A percentile compares a stretch with the other conserved stretches of the same genome.
These are phyloP conservation scores for Camponotus fellah DNA, from an alignment of 2,888 invertebrate species.

Conservation along the genomic window DNA sequence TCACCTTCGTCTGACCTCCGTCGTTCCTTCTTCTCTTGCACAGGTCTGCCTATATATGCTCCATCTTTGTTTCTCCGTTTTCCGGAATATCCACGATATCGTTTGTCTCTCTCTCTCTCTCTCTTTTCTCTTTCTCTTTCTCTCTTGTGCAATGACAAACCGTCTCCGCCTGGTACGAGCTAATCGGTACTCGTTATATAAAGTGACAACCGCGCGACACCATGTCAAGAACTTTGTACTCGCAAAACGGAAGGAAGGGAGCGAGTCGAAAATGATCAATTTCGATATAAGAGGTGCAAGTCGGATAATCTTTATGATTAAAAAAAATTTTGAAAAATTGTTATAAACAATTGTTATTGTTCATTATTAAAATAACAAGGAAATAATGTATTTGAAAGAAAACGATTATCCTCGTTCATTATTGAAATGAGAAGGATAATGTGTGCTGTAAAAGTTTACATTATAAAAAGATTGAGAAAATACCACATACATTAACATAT, in stretches of 20 bases:
- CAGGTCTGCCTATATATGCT: background rate
- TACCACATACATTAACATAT: background rate
- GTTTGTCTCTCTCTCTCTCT: background rate
- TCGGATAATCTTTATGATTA: background rate
- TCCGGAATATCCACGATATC: slow-evolving; percentile 40
- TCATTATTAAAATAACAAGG: background rate
- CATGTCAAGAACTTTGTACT: slow-evolving; percentile 19
- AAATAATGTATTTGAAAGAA: background rate
- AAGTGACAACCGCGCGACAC: slow-evolving; percentile 63
- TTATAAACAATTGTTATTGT: background rate
- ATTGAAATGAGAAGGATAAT: too few relatives aligned
- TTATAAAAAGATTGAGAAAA: background rate
- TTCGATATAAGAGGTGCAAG: background rate
- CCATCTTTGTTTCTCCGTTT: slow-evolving; percentile 41
- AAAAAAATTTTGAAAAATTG: background rate
- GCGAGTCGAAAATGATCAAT: background rate
- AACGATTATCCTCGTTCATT: too few relatives aligned
- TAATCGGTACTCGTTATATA: slow-evolving; percentile 80
- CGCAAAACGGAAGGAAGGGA: background rate
- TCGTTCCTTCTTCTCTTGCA: slow-evolving; percentile 17
- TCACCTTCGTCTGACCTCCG: slow-evolving; percentile 39
- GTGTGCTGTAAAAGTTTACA: background rate
- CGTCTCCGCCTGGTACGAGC: slow-evolving; percentile 78
- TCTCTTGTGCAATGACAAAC: slow-evolving; percentile 65
- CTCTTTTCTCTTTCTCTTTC: slow-evolving; percentile 37